Evolutionary conservation across 2,113 vertebrate genomes (phyloP), one percentile per base, ranked within the genome.

Genomic region (Gorsachius goisagi): DNA sequence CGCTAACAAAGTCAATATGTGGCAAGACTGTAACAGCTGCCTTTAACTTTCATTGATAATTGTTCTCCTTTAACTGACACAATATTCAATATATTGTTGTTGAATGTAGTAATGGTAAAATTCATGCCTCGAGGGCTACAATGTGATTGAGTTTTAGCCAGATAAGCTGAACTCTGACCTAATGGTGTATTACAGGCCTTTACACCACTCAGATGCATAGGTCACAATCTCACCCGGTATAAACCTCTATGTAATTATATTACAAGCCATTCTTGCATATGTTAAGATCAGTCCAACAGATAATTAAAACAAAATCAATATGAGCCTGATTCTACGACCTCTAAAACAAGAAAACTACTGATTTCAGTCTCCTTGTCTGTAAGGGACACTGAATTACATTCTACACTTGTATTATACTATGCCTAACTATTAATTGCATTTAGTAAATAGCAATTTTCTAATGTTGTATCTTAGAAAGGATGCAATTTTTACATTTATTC

Each of bases 101-200:
- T 97, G 89, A 98, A 95, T 92, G 97, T 88, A 96, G 95, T 94
- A 97, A 97, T 88, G 85, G 78, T 85, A 87, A 98, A 98, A 98
- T 97, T 96, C 92, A 97, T 97, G 97, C 97, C 98, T 98, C 79
- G 81, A 97, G 98, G 98, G 97, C 96, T 96, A 97, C 96, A 96
- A 49, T 96, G 95, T 97, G 97, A 98, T 97, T 98, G 97, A 98
- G 97, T 98, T 98, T 98, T 97, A 97, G 74, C 83, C 91, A 96
- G 88, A 97, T 91, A 98, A 97, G 98, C 97, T 97, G 97, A 98
- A 98, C 97, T 98, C 97, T 98, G 97, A 95, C 95, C 97, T 98
- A 98, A 98, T 85, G 95, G 97, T 95, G 85, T 97, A 95, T 97
- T 97, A 97, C 66, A 97, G 96, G 96, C 95, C 95, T 98, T 95